Evolutionary conservation across 2,888 invertebrate genomes (phyloP), one percentile per base, ranked within the genome.

Genomic region (Antitype chi): DNA sequence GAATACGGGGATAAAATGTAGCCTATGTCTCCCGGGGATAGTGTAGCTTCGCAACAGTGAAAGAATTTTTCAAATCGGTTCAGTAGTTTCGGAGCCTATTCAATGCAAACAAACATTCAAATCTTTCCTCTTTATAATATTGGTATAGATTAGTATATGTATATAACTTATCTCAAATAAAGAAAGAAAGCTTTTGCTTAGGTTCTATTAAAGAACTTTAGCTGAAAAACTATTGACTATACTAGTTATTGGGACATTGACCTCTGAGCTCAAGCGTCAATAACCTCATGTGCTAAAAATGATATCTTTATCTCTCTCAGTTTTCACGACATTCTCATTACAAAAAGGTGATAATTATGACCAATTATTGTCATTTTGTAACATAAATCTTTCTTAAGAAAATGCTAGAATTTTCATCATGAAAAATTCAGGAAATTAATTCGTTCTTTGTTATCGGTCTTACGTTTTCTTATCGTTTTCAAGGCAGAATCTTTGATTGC

Each of bases 401-500:
- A 62, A 23, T 38, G 0, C 60, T 53, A 78, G 53, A 73, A 49
- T 38, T 59, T 67, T 73, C 32, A 13, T 70, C 47, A 63, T 28
- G 6, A 71, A 64, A 25, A 64, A 25, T 83, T 78, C 47, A 84
- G 82, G 80, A 82, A 84, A 76, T 64, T 32, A 43, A 55, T 47
- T 47, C 20, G 2, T 68, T 74, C 15, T 25, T 67, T 73, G 49
- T 68, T 82, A 82, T 73, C 76, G 62, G 11, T 57, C 20, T 67
- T 57, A 68, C 63, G 23, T 60, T 55, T 62, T 64, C 38, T 84
- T 82, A 82, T 82, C 82, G 66, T 11, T 71, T 72, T 85, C 83
- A 83, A 83, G 83, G 85, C 62, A 60, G 71, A 74, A 81, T 74
- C 73, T 73, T 38, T 84, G 72, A 84, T 80, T 83, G 25, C 76